Percentiles rank a stretch among this genome's conserved stretches.
Evolutionary conservation across 2,113 vertebrate species (phyloP).

Genomic region (Dipodomys ordii): DNA sequence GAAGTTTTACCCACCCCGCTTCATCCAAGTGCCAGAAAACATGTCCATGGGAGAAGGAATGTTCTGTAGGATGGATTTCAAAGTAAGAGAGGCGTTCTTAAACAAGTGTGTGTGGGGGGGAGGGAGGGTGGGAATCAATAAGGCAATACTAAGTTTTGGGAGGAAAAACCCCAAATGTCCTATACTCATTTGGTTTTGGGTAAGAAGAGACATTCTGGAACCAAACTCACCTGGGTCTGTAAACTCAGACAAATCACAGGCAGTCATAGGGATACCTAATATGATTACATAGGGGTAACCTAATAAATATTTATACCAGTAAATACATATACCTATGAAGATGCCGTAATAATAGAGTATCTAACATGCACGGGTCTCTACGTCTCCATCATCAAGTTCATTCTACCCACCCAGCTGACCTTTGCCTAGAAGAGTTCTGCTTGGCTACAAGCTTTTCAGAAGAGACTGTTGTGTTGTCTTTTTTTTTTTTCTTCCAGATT

Average conservation of each 20-base stretch:
- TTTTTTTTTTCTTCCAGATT: slow-evolving; percentile 28
- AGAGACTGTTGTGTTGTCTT: slow-evolving; percentile 1
- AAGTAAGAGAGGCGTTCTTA: slow-evolving; percentile 87
- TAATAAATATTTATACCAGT: too few species aligned
- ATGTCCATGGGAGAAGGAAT: slow-evolving; percentile 94
- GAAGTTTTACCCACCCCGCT: slow-evolving; percentile 96
- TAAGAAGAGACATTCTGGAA: slow-evolving; percentile 37
- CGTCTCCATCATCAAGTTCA: slow-evolving; percentile 13
- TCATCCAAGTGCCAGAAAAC: slow-evolving; percentile 94
- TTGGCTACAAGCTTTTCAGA: slow-evolving; percentile 5
- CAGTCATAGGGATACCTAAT: neutral
- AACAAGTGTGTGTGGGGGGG: neutral
- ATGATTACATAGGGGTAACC: too few species aligned
- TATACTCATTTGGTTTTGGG: slow-evolving; percentile 8
- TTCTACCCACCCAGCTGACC: slow-evolving; percentile 42
- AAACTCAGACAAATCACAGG: neutral
- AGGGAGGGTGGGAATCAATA: neutral
- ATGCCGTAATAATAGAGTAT: neutral
- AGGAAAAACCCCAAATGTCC: neutral
- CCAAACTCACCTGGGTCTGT: neutral
- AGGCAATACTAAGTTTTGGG: neutral
- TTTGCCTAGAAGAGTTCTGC: neutral
- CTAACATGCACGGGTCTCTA: neutral
- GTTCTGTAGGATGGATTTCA: slow-evolving; percentile 97
- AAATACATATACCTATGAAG: slow-evolving; percentile 4